Conservation (phyloP, 2,888 invertebrate genomes). For the Sympetrum striolatum region DNA sequence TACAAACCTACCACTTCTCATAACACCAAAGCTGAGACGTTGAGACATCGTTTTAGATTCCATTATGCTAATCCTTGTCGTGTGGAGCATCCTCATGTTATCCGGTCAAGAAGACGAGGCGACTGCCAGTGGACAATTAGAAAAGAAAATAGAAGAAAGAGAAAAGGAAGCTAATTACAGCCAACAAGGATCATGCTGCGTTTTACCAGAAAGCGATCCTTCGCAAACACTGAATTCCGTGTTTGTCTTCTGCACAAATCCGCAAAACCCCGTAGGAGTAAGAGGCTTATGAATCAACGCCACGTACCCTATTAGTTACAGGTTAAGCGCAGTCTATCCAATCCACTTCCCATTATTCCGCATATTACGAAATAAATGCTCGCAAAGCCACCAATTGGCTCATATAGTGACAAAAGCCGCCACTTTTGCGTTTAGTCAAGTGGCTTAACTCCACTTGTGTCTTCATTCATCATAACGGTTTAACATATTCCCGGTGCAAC, state of each 20-base stretch:
- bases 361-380: background rate
- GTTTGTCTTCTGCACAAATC: background rate
- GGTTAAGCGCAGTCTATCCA: background rate
- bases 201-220: background rate
- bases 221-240: background rate
- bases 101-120: no score
- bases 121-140: no score
- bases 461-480: conserved; percentile 29
- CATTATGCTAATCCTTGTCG: no score
- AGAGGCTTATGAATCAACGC: background rate
- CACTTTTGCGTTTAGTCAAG: background rate
- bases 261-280: background rate
- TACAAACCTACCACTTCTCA: no score
- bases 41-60: no score
- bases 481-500: background rate
- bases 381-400: conserved; percentile 5
- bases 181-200: background rate
- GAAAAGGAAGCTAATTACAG: no score
- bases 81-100: no score
- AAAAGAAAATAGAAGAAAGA: no score
- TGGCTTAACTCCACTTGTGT: background rate
- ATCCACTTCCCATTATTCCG: background rate
- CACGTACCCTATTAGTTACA: background rate
- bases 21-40: no score
- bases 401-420: background rate